phyloP scores from a whole-genome alignment of 2,888 invertebrate species.

The Drosophila emarginata region DNA sequence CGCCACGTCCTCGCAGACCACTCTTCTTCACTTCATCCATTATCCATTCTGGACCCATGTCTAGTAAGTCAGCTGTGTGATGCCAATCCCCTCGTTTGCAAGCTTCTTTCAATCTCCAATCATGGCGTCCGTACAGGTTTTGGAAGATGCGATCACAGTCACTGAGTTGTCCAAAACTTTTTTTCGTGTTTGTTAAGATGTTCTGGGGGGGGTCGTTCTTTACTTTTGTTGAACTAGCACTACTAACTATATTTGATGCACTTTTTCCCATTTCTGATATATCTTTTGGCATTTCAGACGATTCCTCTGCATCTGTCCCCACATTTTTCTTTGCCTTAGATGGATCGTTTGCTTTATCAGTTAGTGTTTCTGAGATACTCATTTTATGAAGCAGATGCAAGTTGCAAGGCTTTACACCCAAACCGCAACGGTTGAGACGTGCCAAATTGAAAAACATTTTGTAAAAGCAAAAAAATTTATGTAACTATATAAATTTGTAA shows the following conservation, averaged over 20 bases:
- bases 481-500: neutral
- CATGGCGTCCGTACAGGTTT: slow-evolving; percentile 98
- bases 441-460: neutral
- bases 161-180: slow-evolving; percentile 88
- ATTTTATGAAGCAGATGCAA: neutral
- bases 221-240: slow-evolving; percentile 58
- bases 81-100: slow-evolving; percentile 97
- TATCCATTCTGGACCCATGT: slow-evolving; percentile 97
- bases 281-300: neutral
- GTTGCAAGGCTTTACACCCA: neutral
- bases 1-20: slow-evolving; percentile 97
- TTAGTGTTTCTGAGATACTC: neutral
- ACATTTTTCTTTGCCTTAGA: neutral
- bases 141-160: slow-evolving; percentile 98
- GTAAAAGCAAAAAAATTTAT: neutral
- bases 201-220: slow-evolving; percentile 83
- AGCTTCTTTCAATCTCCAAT: slow-evolving; percentile 97
- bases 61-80: slow-evolving; percentile 96
- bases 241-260: neutral
- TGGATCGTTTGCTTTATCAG: neutral
- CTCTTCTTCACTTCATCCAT: slow-evolving; percentile 96
- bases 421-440: neutral
- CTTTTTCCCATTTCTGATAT: neutral
- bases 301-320: neutral
- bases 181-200: slow-evolving; percentile 83